Evolutionary conservation across 2,888 invertebrate genomes (phyloP).

Genomic region (Ernsta delagoae): DNA sequence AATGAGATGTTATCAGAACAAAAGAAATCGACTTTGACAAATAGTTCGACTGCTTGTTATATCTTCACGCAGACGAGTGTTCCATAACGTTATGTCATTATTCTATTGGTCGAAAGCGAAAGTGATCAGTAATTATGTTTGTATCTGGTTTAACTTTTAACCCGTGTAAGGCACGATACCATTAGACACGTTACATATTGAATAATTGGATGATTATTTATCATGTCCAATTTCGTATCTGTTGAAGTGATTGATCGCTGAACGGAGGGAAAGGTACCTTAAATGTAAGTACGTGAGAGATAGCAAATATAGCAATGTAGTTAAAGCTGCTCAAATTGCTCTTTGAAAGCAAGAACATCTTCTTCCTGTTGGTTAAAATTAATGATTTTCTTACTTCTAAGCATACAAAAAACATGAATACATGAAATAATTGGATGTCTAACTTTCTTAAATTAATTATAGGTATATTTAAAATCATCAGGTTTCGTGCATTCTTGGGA

Average conservation of each 20-base stretch:
- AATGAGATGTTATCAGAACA: constrained; percentile 49
- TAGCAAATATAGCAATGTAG: constrained; percentile 1
- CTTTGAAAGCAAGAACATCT: neutral
- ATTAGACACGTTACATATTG: constrained; percentile 33
- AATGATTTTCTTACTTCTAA: neutral
- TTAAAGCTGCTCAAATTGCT: neutral
- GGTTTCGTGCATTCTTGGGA: neutral
- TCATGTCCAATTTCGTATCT: constrained; percentile 29
- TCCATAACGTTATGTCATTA: constrained; percentile 40
- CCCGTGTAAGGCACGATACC: constrained; percentile 33
- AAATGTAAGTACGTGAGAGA: too few relatives aligned
- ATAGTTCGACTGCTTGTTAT: constrained; percentile 51
- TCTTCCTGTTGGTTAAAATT: neutral
- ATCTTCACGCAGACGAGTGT: constrained; percentile 36
- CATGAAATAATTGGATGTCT: neutral
- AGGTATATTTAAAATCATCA: neutral
- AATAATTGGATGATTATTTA: constrained; percentile 38
- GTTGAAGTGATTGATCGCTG: constrained; percentile 36
- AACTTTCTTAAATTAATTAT: neutral
- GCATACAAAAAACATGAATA: neutral
- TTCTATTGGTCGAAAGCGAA: constrained; percentile 38
- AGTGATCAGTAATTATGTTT: constrained; percentile 42
- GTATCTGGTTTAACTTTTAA: constrained; percentile 38
- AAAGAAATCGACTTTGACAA: constrained; percentile 58
- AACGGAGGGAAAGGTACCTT: constrained; percentile 29